Evolutionary conservation across 2,888 invertebrate genomes (phyloP).

Genomic region (Himalopsyche anomala): DNA sequence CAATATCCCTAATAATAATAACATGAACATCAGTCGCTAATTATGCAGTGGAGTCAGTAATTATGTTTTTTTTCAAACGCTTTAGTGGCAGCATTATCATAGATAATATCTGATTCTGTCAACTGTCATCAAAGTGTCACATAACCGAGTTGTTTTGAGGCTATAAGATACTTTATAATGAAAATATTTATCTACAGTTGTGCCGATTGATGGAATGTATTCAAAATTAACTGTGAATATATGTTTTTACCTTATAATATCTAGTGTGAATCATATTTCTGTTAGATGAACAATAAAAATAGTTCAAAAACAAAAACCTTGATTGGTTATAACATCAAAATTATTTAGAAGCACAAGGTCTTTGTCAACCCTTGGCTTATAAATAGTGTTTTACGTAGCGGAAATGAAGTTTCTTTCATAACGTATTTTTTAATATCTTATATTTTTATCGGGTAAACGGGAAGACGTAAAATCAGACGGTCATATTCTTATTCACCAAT

Average conservation of each 20-base stretch:
- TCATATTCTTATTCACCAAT: too few species aligned
- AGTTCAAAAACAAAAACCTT: background rate
- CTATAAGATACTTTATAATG: background rate
- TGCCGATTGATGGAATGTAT: background rate
- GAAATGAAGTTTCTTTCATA: too few species aligned
- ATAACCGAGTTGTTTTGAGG: background rate
- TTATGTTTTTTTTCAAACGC: too few species aligned
- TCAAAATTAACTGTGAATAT: background rate
- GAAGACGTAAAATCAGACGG: too few species aligned
- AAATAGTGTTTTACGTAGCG: constrained; percentile 1
- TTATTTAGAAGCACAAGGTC: constrained; percentile 11
- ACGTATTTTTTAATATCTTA: too few species aligned
- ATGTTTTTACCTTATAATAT: background rate
- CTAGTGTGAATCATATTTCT: background rate
- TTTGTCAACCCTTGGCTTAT: constrained; percentile 28
- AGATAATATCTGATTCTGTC: background rate
- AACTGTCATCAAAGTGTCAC: constrained; percentile 17
- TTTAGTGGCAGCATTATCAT: too few species aligned
- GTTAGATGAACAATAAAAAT: background rate
- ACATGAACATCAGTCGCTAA: too few species aligned
- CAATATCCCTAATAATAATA: too few species aligned
- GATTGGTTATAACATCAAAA: background rate
- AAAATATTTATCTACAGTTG: background rate
- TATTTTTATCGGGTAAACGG: too few species aligned
- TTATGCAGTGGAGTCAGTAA: too few species aligned